Conservation (phyloP, 1,140 invertebrate genomes). For the Phortica variegata region DNA sequence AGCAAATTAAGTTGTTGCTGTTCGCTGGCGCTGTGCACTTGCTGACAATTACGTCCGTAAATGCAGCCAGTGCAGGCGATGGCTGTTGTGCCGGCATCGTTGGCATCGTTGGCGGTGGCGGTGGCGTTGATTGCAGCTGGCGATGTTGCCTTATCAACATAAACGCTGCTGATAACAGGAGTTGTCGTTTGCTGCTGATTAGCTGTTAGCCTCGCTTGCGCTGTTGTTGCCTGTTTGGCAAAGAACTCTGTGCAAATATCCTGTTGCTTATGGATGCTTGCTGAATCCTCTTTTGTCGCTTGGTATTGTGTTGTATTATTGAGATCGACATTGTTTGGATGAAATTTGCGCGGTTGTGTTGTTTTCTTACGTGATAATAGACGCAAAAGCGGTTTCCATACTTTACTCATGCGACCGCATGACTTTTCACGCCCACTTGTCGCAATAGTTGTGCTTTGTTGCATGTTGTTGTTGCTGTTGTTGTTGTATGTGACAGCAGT, state of each 20-base stretch:
- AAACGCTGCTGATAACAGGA: slow-evolving; percentile 40
- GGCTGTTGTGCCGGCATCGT: too few relatives aligned
- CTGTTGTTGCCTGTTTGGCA: slow-evolving; percentile 25
- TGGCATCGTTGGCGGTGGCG: slow-evolving; percentile 36
- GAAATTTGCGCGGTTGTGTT: slow-evolving; percentile 19
- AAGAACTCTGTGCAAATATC: slow-evolving; percentile 5
- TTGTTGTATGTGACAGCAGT: slow-evolving; percentile 19
- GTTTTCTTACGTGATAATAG: slow-evolving; percentile 29
- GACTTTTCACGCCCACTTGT: not conserved
- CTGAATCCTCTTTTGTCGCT: slow-evolving; percentile 13
- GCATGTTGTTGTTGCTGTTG: slow-evolving; percentile 12
- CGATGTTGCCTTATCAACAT: slow-evolving; percentile 36
- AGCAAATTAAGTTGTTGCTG: slow-evolving; percentile 8
- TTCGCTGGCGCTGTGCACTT: slow-evolving; percentile 25
- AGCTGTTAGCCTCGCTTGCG: slow-evolving; percentile 20
- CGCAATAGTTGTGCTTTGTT: slow-evolving; percentile 2
- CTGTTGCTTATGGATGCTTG: not conserved
- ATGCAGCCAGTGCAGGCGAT: slow-evolving; percentile 11
- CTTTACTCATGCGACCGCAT: slow-evolving; percentile 38
- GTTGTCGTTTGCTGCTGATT: too few relatives aligned
- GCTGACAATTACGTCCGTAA: slow-evolving; percentile 51
- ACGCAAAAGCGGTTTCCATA: slow-evolving; percentile 42
- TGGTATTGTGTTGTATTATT: slow-evolving; percentile 33
- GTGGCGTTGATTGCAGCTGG: slow-evolving; percentile 24
- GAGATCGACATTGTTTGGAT: slow-evolving; percentile 53